Conservation (phyloP, 1,140 invertebrate species). For the Cheumatopsyche charites region DNA sequence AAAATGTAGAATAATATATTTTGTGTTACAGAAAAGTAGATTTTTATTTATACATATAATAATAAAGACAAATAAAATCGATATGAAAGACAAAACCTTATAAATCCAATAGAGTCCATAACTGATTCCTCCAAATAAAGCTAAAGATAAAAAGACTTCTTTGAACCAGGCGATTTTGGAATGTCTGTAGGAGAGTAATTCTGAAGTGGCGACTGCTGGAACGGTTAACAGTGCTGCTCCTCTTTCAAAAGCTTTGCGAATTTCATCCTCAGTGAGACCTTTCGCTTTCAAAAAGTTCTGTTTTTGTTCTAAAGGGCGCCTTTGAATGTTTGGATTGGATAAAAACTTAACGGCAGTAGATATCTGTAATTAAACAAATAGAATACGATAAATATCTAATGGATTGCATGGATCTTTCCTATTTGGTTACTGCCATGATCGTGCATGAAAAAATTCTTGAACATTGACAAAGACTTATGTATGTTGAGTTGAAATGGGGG, state of each 20-base stretch:
- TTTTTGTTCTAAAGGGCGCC: constrained; percentile 75
- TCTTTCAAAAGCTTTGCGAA: constrained; percentile 72
- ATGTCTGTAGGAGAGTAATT: constrained; percentile 57
- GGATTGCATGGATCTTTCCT: background rate
- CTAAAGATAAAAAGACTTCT: constrained; percentile 70
- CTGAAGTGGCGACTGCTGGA: constrained; percentile 52
- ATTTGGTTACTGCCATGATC: background rate
- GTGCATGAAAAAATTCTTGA: background rate
- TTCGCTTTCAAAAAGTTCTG: constrained; percentile 81
- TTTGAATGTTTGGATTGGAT: constrained; percentile 79
- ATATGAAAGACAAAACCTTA: constrained; percentile 65
- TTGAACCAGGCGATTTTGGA: constrained; percentile 64
- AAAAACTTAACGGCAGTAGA: constrained; percentile 86
- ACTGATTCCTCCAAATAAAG: constrained; percentile 70
- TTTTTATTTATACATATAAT: too few relatives aligned
- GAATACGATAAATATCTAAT: background rate
- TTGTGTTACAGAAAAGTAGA: too few relatives aligned
- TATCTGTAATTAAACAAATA: constrained; percentile 64
- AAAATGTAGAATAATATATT: too few relatives aligned
- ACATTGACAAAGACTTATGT: too few relatives aligned
- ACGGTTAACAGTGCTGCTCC: constrained; percentile 52
- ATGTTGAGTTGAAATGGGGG: too few relatives aligned
- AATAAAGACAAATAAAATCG: too few relatives aligned
- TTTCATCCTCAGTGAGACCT: constrained; percentile 81
- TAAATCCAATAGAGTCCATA: constrained; percentile 77